phyloP scores from a whole-genome alignment of 2,888 invertebrate species.

The Cephus pygmeus region DNA sequence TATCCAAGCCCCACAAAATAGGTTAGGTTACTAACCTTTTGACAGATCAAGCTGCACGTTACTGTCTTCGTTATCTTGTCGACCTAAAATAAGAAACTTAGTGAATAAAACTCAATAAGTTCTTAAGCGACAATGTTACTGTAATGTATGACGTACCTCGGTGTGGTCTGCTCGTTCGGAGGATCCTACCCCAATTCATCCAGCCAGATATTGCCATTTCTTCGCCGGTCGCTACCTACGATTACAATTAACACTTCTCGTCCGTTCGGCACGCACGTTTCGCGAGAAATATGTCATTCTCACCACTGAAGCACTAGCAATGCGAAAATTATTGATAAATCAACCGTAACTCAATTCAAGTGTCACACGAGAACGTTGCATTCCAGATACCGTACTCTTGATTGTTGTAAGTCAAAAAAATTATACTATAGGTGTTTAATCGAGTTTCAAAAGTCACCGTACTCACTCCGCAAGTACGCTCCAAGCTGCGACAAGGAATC shows the following conservation, averaged over 20 bases:
- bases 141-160: slow-evolving; percentile 59
- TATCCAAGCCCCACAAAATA: slow-evolving; percentile 18
- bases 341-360: slow-evolving; percentile 39
- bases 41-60: slow-evolving; percentile 69
- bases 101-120: slow-evolving; percentile 20
- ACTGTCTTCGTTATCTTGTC: slow-evolving; percentile 72
- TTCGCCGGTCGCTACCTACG: slow-evolving; percentile 52
- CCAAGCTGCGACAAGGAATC: background rate
- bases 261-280: slow-evolving; percentile 44
- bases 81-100: slow-evolving; percentile 49
- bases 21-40: slow-evolving; percentile 66
- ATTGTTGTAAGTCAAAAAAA: slow-evolving; percentile 18
- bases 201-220: slow-evolving; percentile 70
- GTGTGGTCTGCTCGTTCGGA: slow-evolving; percentile 65
- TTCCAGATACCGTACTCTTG: slow-evolving; percentile 12
- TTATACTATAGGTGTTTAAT: slow-evolving; percentile 10
- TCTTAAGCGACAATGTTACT: slow-evolving; percentile 22
- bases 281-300: slow-evolving; percentile 45
- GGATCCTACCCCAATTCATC: slow-evolving; percentile 67
- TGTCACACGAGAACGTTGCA: slow-evolving; percentile 40
- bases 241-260: slow-evolving; percentile 47
- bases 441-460: slow-evolving; percentile 13
- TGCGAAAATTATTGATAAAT: slow-evolving; percentile 43
- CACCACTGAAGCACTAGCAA: slow-evolving; percentile 42
- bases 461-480: background rate